Evolutionary conservation across 2,113 vertebrate species (phyloP).

Genomic region (Neopipo cinnamomea): DNA sequence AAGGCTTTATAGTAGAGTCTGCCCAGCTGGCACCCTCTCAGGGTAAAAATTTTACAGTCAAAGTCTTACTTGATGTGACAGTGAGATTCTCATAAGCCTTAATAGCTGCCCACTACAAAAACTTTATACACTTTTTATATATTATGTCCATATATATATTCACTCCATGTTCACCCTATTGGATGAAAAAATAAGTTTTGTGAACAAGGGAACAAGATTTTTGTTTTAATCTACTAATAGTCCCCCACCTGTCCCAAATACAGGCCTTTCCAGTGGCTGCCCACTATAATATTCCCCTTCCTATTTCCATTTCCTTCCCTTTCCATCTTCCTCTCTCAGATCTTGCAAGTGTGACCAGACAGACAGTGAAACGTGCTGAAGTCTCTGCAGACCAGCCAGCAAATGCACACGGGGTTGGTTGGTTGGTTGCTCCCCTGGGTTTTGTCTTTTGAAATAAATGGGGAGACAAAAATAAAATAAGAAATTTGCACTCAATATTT

Average conservation of each 20-base stretch:
- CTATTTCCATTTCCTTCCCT: background rate
- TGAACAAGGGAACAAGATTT: background rate
- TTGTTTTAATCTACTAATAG: background rate
- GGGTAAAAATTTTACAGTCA: background rate
- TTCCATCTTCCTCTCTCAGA: rapidly evolving
- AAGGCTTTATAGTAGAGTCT: background rate
- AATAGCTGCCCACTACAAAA: background rate
- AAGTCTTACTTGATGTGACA: background rate
- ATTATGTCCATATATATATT: background rate
- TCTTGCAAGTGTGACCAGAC: background rate
- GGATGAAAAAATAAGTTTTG: background rate
- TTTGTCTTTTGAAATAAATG: background rate
- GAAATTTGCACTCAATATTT: constrained; percentile 62
- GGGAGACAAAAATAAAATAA: background rate
- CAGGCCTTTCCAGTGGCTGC: background rate
- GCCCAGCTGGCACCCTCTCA: background rate
- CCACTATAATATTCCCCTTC: background rate
- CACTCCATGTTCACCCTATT: background rate
- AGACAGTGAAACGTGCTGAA: background rate
- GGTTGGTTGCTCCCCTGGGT: background rate
- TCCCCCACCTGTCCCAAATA: background rate
- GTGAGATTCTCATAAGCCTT: background rate
- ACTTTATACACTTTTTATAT: background rate
- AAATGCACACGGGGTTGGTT: background rate
- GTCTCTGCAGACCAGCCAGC: rapidly evolving